Percentiles rank a stretch among this genome's conserved stretches.
Conservation (phyloP, 1,140 invertebrate genomes). For the Drosophila guanche region DNA sequence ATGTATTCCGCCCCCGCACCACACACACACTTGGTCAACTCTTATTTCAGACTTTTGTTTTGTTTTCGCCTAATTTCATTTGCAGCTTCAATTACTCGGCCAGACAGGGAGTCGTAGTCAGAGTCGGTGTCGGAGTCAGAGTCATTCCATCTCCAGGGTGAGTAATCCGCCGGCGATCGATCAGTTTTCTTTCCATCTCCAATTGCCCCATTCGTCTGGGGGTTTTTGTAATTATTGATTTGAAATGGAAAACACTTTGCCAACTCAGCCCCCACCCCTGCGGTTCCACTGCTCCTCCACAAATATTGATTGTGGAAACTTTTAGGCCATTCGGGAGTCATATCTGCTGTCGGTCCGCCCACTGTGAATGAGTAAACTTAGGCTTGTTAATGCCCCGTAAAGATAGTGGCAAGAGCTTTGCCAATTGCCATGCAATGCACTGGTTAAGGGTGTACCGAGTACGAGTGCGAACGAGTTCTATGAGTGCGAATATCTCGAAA, state of each 20-base stretch:
- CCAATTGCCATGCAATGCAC: constrained; percentile 30
- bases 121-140: background rate
- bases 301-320: constrained; percentile 28
- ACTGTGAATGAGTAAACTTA: constrained; percentile 41
- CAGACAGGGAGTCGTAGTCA: background rate
- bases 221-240: constrained; percentile 45
- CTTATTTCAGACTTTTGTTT: constrained; percentile 19
- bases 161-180: constrained; percentile 35
- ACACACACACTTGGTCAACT: too few species aligned
- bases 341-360: constrained; percentile 18
- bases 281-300: too few species aligned
- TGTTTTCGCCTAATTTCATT: constrained; percentile 55
- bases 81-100: constrained; percentile 55
- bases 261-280: constrained; percentile 8
- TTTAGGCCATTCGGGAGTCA: constrained; percentile 29
- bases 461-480: constrained; percentile 7
- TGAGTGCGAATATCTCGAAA: constrained; percentile 30
- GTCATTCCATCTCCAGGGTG: constrained; percentile 1
- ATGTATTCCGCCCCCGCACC: constrained; percentile 1
- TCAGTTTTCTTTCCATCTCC: constrained; percentile 11
- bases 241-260: constrained; percentile 37
- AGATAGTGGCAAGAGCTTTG: constrained; percentile 30
- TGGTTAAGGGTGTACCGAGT: constrained; percentile 5
- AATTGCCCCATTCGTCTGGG: background rate
- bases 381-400: constrained; percentile 36